Base-by-base conservation (phyloP, 2,113 vertebrate genomes). In the Bubo scandiacus region DNA sequence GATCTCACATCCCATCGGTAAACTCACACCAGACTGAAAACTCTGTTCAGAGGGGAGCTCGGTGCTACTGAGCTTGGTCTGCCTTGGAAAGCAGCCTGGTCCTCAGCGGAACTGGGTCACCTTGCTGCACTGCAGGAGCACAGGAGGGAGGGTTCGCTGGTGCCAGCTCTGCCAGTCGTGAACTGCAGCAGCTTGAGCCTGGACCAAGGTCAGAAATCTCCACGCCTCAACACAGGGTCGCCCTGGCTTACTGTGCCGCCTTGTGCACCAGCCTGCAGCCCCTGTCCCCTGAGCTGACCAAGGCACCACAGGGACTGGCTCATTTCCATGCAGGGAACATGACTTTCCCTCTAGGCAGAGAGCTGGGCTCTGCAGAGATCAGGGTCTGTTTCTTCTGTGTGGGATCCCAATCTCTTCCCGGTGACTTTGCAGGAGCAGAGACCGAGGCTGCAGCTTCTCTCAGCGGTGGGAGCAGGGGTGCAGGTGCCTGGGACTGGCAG, bases 381-480 rank as follows among this genome's bases (percentile, higher is more conserved):
- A 15, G 52, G 21, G 3, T 34, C 57, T 22, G 36, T 15, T 90
- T 23, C 7, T 66, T 38, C 42, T 27, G 23, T 57, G 30, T 42
- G 85, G 66, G 58, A 14, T 81, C 17, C 40, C 47, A 22, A 0
- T 42, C 59, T 52, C n/a, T 62, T 52, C 57, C 34, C 4, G 1
- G 34, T 73, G 55, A 5, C 51, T 78, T 57, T 55, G 67, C 67
- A 78, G 71, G 58, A 36, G 22, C 36, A 52, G 25, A 49, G 34
- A 55, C 43, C 21, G 2, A 1, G 18, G 36, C 51, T 47, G 52
- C 0, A 2, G 32, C 73, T 36, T 18, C 66, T 27, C 19, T 19
- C 9, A 0, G 32, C 15, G 22, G 0, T 0, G 2, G 49, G 34
- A 67, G n/a, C 59, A 21, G 22, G 23, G 42, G 2, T 43, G 6